Base-by-base conservation (phyloP, 2,113 vertebrate genomes). In the Muntiacus reevesi region DNA sequence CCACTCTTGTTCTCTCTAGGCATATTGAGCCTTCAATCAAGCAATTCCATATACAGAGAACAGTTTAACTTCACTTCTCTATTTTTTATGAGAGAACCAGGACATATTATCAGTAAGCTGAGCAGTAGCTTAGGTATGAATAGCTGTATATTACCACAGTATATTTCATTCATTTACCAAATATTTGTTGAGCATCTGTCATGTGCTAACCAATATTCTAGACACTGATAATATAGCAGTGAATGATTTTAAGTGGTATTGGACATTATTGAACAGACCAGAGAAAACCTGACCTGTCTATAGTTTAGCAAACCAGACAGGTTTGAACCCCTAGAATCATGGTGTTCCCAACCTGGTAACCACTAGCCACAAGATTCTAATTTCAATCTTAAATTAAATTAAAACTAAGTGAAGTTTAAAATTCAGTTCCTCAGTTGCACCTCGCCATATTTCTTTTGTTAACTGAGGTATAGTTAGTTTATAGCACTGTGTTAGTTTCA, bases 361-460 rank as follows among this genome's bases (percentile, higher is more conserved):
- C 19, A 76, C 27, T 89, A 92, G 59, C 81, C 43, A 60, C 47
- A 52, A 25, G 47, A 78, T 14, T 27, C 84, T 95, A 71, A 76
- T 83, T 92, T 89, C 47, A 71, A 47, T 87, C 91, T 87, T 79
- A 40, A 85, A 54, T 67, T 47, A 47, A n/a, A n/a, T 89, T 87
- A 7, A 79, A 89, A 79, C 55, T 84, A 86, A 94, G 71, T 87
- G 2, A 84, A 89, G 91, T 78, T 94, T 54, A 82, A 97, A 96
- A 55, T 87, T 94, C 21, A 76, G 5, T 93, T 94, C 57, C 36
- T 93, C 28, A 91, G 5, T 67, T 93, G 40, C 17, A 71, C 7
- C 54, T 86, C 85, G 33, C 64, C 87, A 93, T 54, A 74, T 85
- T 87, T 89, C 47, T 79, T 52, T 52, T 71, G 54, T 82, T 54